A percentile compares a stretch with the other conserved stretches of the same genome.
Conservation (phyloP, 2,888 invertebrate genomes). For the Leptopilina drosophilae region DNA sequence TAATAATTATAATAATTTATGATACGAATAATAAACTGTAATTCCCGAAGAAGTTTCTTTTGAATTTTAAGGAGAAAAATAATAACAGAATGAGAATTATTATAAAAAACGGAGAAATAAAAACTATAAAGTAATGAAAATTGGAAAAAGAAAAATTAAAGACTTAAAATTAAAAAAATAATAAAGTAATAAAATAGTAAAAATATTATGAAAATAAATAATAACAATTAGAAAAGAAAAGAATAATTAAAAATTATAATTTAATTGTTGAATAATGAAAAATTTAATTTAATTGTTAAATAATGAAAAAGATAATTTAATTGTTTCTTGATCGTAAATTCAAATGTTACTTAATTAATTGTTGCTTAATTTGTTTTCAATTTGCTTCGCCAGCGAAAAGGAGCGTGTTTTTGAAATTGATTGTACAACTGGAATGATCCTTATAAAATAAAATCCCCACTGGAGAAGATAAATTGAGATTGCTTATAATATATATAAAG, state of each 20-base stretch:
- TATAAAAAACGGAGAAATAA: background rate
- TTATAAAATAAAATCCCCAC: slow-evolving; percentile 17
- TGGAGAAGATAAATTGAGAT: slow-evolving; percentile 20
- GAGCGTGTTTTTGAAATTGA: slow-evolving; percentile 47
- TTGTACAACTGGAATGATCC: slow-evolving; percentile 43
- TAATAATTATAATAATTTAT: background rate
- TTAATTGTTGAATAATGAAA: too few relatives aligned
- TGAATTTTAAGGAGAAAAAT: too few relatives aligned
- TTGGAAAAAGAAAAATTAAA: too few relatives aligned
- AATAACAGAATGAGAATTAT: too few relatives aligned
- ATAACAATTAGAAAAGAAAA: background rate
- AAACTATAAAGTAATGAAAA: background rate
- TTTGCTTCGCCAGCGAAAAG: slow-evolving; percentile 15
- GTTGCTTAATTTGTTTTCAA: background rate
- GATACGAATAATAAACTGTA: too few relatives aligned
- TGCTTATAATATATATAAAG: slow-evolving; percentile 4
- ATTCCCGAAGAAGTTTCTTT: too few relatives aligned
- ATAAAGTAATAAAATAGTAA: too few relatives aligned
- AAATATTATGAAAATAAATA: too few relatives aligned
- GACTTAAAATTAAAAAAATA: too few relatives aligned
- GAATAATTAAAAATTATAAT: background rate
- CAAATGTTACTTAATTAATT: background rate
- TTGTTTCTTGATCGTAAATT: too few relatives aligned
- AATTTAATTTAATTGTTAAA: too few relatives aligned
- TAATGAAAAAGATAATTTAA: too few relatives aligned